Conservation (phyloP, 2,113 vertebrate genomes). For the Equus przewalskii region DNA sequence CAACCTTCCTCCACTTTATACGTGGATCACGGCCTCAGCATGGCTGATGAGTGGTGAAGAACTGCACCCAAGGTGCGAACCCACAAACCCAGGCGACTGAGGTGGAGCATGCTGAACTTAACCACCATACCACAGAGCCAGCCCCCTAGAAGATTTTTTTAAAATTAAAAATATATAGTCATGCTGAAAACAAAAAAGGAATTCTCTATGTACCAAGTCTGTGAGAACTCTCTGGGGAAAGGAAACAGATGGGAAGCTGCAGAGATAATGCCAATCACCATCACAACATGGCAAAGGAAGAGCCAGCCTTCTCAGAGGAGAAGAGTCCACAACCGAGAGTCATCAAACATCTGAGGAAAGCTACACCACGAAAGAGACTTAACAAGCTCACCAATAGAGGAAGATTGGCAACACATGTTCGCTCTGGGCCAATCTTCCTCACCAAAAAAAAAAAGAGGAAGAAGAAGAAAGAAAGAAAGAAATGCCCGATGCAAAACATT, state of each 20-base stretch:
- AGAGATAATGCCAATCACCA: not conserved
- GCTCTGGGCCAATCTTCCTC: no score
- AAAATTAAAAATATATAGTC: not conserved
- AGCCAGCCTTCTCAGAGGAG: not conserved
- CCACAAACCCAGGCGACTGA: no score
- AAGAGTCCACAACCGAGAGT: not conserved
- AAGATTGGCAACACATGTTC: no score
- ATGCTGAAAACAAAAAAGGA: conserved; percentile 51
- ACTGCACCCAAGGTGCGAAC: no score
- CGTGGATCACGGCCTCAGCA: no score
- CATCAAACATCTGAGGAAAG: conserved; percentile 2
- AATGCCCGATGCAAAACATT: conserved; percentile 25
- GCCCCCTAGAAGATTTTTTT: not conserved
- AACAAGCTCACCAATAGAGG: not conserved
- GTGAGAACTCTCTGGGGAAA: conserved; percentile 18
- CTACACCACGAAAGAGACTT: not conserved
- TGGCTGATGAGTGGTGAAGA: no score
- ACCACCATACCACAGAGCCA: no score
- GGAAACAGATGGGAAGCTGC: not conserved
- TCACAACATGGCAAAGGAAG: not conserved
- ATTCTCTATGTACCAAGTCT: not conserved
- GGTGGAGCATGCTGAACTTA: no score
- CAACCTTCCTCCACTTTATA: no score
- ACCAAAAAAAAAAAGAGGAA: conserved; percentile 42
- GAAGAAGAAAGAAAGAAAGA: not conserved